These are phyloP conservation scores for Dinothrombium tinctorium DNA, from an alignment of 1,140 invertebrate species.

Conservation along the genomic window DNA sequence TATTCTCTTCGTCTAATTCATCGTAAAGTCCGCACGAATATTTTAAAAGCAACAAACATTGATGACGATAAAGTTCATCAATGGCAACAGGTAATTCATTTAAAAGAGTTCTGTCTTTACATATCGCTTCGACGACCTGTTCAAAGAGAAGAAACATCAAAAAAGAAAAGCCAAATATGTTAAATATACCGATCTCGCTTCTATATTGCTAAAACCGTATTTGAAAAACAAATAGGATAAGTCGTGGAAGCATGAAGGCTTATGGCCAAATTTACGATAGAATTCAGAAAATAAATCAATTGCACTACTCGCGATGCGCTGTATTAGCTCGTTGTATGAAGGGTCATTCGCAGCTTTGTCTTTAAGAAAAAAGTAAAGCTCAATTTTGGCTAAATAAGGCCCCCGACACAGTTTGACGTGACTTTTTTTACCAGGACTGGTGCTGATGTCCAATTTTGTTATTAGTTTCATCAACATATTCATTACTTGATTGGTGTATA, in stretches of 20 bases:
- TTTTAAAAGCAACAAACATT: background rate
- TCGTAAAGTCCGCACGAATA: conserved; percentile 1
- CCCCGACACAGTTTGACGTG: conserved; percentile 29
- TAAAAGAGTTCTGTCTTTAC: no score
- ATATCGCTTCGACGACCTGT: no score
- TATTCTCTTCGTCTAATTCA: background rate
- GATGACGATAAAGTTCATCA: background rate
- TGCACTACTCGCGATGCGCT: background rate
- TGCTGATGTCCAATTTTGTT: background rate
- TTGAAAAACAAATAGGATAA: conserved; percentile 21
- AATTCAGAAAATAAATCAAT: conserved; percentile 40
- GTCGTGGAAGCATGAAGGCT: conserved; percentile 52
- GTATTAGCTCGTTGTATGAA: background rate
- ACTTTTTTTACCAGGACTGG: background rate
- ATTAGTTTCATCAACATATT: background rate
- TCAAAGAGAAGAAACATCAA: no score
- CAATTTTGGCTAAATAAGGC: conserved; percentile 52
- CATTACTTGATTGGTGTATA: background rate
- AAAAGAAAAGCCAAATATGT: background rate
- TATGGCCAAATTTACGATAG: conserved; percentile 52
- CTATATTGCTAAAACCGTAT: background rate
- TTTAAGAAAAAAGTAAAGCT: conserved; percentile 38
- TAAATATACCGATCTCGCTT: background rate
- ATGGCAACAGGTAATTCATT: background rate
- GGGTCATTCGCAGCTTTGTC: background rate